Evolutionary conservation across 1,140 invertebrate species (phyloP), one percentile per base, ranked within the genome.

Genomic region (Grapholita molesta): DNA sequence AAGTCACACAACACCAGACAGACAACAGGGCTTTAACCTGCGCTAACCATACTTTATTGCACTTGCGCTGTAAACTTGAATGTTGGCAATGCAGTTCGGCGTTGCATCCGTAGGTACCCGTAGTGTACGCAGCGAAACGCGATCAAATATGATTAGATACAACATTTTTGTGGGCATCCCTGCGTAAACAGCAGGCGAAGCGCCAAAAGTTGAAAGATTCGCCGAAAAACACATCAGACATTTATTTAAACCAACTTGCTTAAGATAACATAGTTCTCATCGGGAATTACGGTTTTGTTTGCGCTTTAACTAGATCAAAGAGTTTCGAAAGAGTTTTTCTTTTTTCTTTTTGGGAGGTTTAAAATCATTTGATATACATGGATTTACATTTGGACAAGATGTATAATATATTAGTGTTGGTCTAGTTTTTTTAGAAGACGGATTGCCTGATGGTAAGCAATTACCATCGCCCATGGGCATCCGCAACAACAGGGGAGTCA

Each of bases 161-260:
- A 48, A 48, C 21, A 48, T 48, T 48, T 48, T 48, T 18, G 42
- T 48, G 42, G 42, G 42, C 42, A 48, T 48, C 18, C 15, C 42
- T 9, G 15, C 42, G 42, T 48, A 48, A 48, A 48, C 42, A 48
- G 0, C 18, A 48, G 42, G 42, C 42, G 42, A 48, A n/a, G 42
- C n/a, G 42, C 42, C 42, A 48, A 48, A 21, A 48, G 7, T 48
- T 48, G 42, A 48, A 48, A 48, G 42, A 48, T 48, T 48, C 42
- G n/a, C n/a, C n/a, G 42, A 48, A 48, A 38, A 48, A 48, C 42
- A 48, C 42, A 48, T 48, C 42, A 48, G 42, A 48, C 42, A 48
- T 48, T 48, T 48, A 18, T 48, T 48, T 48, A 48, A 48, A 48
- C 42, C 42, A 48, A 48, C 15, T 48, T 21, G 42, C 42, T 48